Percentiles rank a stretch among this genome's conserved stretches.
phyloP scores from a whole-genome alignment of 2,888 invertebrate genomes.

The Lasiommata megera region DNA sequence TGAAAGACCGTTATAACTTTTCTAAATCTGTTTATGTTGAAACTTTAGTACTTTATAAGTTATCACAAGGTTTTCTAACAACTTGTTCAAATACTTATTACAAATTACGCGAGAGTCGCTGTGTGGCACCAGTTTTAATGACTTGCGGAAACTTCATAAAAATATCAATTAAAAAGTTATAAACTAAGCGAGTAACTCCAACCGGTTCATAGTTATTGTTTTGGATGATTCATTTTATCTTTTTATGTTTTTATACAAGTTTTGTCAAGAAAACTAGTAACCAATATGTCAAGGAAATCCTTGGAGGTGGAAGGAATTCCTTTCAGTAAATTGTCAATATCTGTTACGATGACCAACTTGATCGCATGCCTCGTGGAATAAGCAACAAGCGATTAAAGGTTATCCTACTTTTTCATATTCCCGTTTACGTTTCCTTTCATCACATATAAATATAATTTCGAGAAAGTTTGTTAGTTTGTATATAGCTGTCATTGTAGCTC shows the following conservation, averaged over 20 bases:
- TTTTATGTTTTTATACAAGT: slow-evolving; percentile 2
- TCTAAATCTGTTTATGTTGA: neutral
- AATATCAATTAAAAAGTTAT: slow-evolving; percentile 26
- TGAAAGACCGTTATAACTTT: neutral
- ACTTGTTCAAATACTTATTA: slow-evolving; percentile 3
- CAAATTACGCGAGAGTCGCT: neutral
- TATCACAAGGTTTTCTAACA: slow-evolving; percentile 2
- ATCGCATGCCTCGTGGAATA: too few relatives aligned
- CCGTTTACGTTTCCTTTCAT: too few relatives aligned
- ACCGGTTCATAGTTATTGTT: slow-evolving; percentile 12
- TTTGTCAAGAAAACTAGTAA: neutral
- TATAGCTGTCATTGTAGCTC: too few relatives aligned
- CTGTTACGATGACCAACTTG: too few relatives aligned
- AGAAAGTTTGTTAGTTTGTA: too few relatives aligned
- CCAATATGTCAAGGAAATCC: too few relatives aligned
- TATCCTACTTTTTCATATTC: too few relatives aligned
- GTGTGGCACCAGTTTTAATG: slow-evolving; percentile 9
- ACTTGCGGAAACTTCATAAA: slow-evolving; percentile 19
- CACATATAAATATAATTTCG: too few relatives aligned
- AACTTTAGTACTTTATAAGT: neutral
- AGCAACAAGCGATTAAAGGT: too few relatives aligned
- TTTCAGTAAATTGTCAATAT: too few relatives aligned
- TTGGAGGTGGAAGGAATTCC: too few relatives aligned
- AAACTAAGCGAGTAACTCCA: slow-evolving; percentile 11
- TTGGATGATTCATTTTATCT: slow-evolving; percentile 18